Evolutionary conservation across 2,797 vertebrate genomes (phyloP), one percentile per base, ranked within the genome.

Genomic region (Prunella strophiata): DNA sequence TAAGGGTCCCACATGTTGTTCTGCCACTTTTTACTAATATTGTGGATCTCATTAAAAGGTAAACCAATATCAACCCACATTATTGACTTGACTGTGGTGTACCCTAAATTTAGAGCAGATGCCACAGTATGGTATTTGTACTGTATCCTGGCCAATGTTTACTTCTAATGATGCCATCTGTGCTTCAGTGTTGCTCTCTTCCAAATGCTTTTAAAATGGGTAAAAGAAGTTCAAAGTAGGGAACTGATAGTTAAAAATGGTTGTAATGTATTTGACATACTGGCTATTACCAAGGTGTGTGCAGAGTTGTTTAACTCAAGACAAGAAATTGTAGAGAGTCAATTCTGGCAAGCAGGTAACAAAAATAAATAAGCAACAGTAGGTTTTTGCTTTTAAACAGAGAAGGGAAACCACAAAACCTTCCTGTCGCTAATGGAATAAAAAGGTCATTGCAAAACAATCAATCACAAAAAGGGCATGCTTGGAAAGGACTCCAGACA

Each of bases 31-130:
- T 82, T 29, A 5, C 72, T 89, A 75, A 91, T 76, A 59, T 16
- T 83, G 70, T 50, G 62, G 59, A 21, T 75, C 45, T 83, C 73
- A 50, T 91, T 82, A 94, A 94, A 96, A 96, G 70, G 87, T 95
- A 96, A 96, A 89, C 85, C 77, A 62, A 43, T 94, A 92, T 84
- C 80, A 66, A 83, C 59, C 51, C 57, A 15, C n/a, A 68, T 74
- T 94, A 59, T 83, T 89, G 84, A 79, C 86, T 89, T 89, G 86
- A 51, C 76, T 92, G 85, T 16, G 32, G 91, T 57, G 42, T 73
- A 54, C 42, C 63, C 85, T 86, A 40, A 90, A 84, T 94, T 91
- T 94, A 91, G 96, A 74, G 80, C 7, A 22, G 66, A 79, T 86
- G 54, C 82, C 93, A 70, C 74, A 74, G 82, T 70, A 34, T 8